Percentiles rank a stretch among this genome's conserved stretches.
Conservation (phyloP, 2,797 vertebrate species). For the Acanthornis magna region DNA sequence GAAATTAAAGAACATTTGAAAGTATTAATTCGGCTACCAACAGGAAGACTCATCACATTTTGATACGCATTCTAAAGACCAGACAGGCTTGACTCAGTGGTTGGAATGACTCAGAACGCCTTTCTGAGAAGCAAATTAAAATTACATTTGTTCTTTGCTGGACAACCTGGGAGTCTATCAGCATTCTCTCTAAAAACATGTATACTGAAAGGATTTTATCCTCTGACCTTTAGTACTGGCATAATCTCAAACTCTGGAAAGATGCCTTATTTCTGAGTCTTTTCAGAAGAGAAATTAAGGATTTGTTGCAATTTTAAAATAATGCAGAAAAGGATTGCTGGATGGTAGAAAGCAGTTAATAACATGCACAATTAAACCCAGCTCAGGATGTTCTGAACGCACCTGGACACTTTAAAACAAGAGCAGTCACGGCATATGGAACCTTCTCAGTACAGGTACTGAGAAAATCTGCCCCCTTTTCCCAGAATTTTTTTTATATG, state of each 20-base stretch:
- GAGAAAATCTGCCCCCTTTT: background rate
- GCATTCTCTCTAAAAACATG: background rate
- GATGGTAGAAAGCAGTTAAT: background rate
- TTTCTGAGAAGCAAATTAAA: background rate
- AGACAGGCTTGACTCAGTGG: constrained; percentile 18
- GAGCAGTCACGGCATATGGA: background rate
- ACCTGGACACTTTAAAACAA: background rate
- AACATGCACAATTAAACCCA: background rate
- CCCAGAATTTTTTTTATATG: background rate
- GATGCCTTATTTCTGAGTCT: background rate
- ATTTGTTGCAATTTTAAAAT: background rate
- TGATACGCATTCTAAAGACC: background rate
- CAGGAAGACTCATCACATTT: background rate
- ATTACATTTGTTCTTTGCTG: background rate
- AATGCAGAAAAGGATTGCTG: background rate
- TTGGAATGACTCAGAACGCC: constrained; percentile 2
- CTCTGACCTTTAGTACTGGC: background rate
- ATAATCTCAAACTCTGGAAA: background rate
- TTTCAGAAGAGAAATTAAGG: background rate
- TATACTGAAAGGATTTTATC: background rate
- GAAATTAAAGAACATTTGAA: background rate
- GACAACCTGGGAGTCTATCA: background rate
- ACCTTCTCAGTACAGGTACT: background rate
- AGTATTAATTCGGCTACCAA: background rate
- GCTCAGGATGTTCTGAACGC: background rate